Evolutionary conservation across 2,888 invertebrate genomes (phyloP).

Genomic region (Pardosa pseudoannulata): DNA sequence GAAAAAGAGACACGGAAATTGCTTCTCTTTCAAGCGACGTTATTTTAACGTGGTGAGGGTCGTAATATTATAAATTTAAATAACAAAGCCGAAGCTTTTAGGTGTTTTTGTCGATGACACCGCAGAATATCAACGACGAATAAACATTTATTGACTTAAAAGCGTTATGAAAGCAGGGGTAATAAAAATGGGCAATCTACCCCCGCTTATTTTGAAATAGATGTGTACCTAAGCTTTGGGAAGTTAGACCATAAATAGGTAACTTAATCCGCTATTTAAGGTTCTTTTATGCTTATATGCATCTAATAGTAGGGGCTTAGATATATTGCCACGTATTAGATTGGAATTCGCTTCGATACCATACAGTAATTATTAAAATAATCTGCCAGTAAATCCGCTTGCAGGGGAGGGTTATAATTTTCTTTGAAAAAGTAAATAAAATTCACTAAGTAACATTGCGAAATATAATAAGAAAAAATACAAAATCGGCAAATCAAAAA

Average conservation of each 20-base stretch:
- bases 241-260: neutral
- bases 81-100: slow-evolving; percentile 9
- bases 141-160: slow-evolving; percentile 17
- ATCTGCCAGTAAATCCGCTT: too few species aligned
- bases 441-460: too few species aligned
- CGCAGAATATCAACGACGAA: neutral
- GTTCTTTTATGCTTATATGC: too few species aligned
- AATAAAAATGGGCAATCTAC: neutral
- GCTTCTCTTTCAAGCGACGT: neutral
- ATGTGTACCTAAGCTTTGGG: neutral
- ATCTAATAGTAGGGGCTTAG: too few species aligned
- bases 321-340: too few species aligned
- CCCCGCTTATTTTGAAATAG: neutral
- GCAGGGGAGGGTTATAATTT: too few species aligned
- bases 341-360: too few species aligned
- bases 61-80: slow-evolving; percentile 18
- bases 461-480: too few species aligned
- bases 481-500: too few species aligned
- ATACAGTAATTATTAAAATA: too few species aligned
- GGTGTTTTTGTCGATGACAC: slow-evolving; percentile 3
- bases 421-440: too few species aligned
- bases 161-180: neutral
- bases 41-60: slow-evolving; percentile 9
- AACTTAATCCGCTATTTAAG: neutral
- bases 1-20: slow-evolving; percentile 17